These are phyloP conservation scores for Podarcis muralis DNA, from an alignment of 2,113 vertebrate genomes.

Conservation along the genomic window DNA sequence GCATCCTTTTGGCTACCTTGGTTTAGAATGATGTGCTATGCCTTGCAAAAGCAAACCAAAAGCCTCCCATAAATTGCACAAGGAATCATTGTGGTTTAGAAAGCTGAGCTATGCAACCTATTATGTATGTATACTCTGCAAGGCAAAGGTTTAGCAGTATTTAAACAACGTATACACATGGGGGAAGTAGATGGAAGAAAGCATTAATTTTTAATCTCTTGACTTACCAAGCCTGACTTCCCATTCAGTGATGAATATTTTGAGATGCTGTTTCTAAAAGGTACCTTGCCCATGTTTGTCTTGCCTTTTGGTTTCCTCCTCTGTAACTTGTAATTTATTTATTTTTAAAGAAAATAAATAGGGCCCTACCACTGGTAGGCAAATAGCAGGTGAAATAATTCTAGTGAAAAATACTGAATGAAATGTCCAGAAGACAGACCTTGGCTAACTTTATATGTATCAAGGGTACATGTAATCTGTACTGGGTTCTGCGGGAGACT, in stretches of 20 bases:
- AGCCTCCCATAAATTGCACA: not conserved
- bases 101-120: not conserved
- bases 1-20: no score
- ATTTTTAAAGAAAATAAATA: no score
- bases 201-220: not conserved
- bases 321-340: not conserved
- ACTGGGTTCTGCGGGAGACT: not conserved
- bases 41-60: not conserved
- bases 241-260: not conserved
- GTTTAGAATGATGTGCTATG: no score
- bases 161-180: not conserved
- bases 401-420: not conserved
- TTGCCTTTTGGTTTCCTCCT: not conserved
- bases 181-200: not conserved
- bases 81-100: not conserved
- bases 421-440: not conserved
- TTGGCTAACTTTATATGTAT: not conserved
- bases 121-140: not conserved
- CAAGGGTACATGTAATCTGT: not conserved
- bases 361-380: not conserved
- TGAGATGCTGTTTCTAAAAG: not conserved
- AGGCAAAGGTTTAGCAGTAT: not conserved
- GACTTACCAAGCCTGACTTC: not conserved
- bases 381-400: not conserved
- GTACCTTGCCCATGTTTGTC: not conserved